These are phyloP conservation scores for Oceanodroma tethys DNA, from an alignment of 2,113 vertebrate genomes.

Conservation along the genomic window DNA sequence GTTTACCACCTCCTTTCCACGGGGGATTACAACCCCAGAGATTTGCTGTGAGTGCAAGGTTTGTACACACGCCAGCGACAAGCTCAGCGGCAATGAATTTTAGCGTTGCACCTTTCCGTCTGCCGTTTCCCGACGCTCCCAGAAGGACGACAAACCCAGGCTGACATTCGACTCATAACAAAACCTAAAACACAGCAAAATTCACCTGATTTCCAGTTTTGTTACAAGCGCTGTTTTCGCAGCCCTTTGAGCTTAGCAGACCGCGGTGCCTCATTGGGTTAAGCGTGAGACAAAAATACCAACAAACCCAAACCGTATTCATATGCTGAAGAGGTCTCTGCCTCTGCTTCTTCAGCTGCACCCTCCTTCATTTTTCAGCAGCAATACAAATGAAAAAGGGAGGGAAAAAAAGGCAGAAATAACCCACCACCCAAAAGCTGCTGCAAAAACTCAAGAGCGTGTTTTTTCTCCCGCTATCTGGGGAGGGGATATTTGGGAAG, in stretches of 20 bases:
- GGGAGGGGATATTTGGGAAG: background rate
- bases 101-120: background rate
- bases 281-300: background rate
- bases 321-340: background rate
- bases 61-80: accelerated
- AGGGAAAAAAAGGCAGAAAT: accelerated
- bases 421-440: background rate
- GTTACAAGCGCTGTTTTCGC: background rate
- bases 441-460: background rate
- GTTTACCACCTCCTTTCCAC: background rate
- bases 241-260: background rate
- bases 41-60: background rate
- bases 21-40: background rate
- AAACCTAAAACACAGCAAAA: background rate
- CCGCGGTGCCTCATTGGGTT: accelerated
- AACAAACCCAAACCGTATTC: accelerated
- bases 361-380: background rate
- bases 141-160: background rate
- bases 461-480: background rate
- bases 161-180: background rate
- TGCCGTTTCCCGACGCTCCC: background rate
- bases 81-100: background rate
- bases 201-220: background rate
- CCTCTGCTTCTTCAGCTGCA: background rate
- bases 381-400: too few species aligned